Conservation (phyloP, 1,140 invertebrate genomes). For the Caenorhabditis tropicalis region DNA sequence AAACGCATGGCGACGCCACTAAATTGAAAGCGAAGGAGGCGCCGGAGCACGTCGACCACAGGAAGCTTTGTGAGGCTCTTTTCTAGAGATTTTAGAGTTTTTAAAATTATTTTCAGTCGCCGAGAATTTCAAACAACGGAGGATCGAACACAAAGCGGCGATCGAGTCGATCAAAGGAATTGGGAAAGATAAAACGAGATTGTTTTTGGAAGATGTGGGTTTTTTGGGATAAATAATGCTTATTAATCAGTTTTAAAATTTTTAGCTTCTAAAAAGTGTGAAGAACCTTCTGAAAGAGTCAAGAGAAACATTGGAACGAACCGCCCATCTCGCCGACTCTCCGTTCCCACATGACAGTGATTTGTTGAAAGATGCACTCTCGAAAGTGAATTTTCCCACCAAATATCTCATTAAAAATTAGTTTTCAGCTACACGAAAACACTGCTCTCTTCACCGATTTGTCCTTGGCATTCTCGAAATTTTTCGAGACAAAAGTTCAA, state of each 20-base stretch:
- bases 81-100: background rate
- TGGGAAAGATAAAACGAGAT: constrained; percentile 8
- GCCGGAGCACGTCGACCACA: background rate
- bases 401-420: background rate
- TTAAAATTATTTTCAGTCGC: background rate
- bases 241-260: too few relatives aligned
- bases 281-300: constrained; percentile 41
- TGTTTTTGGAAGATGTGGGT: constrained; percentile 45
- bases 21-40: constrained; percentile 12
- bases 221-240: too few relatives aligned
- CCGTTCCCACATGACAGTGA: constrained; percentile 47
- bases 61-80: background rate
- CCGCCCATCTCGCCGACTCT: constrained; percentile 23
- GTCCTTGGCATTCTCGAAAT: constrained; percentile 10
- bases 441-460: constrained; percentile 42
- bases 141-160: constrained; percentile 1
- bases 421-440: constrained; percentile 44
- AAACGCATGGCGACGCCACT: constrained; percentile 7
- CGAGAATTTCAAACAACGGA: background rate
- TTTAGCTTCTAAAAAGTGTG: constrained; percentile 43
- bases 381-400: constrained; percentile 7
- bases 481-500: constrained; percentile 32
- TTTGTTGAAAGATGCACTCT: constrained; percentile 36
- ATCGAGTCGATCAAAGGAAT: constrained; percentile 41
- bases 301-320: constrained; percentile 13